These are phyloP conservation scores for Campoplex nolae DNA, from an alignment of 2,888 invertebrate genomes.

Conservation along the genomic window DNA sequence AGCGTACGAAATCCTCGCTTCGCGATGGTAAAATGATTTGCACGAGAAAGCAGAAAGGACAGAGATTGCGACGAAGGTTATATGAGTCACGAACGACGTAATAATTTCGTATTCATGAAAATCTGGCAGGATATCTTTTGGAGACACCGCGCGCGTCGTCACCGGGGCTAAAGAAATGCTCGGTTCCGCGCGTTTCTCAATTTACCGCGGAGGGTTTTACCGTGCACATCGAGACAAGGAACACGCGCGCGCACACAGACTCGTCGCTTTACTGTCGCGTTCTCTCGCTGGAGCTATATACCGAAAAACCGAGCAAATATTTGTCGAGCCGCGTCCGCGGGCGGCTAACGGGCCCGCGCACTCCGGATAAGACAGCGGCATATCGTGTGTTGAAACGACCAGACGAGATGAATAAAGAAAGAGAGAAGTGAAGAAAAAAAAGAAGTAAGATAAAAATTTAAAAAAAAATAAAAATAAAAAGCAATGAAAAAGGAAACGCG, in stretches of 20 bases:
- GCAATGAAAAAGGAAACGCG: constrained; percentile 40
- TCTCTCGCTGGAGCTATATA: constrained; percentile 65
- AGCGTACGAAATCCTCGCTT: neutral
- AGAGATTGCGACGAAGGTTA: neutral
- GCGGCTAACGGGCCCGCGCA: constrained; percentile 72
- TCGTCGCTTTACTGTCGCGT: constrained; percentile 48
- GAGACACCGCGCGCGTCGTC: neutral
- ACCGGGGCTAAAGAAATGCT: constrained; percentile 17
- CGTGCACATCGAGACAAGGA: constrained; percentile 8
- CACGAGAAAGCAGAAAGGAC: neutral
- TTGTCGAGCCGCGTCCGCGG: constrained; percentile 73
- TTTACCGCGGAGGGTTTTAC: constrained; percentile 37
- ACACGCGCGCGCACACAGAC: constrained; percentile 35
- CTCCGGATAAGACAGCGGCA: constrained; percentile 41
- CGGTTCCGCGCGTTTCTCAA: constrained; percentile 52
- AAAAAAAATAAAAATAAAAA: constrained; percentile 34
- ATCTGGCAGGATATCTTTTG: constrained; percentile 5
- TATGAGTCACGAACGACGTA: neutral
- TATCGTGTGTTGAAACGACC: constrained; percentile 30
- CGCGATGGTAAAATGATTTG: neutral
- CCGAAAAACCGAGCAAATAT: constrained; percentile 78
- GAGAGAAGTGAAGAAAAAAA: constrained; percentile 3
- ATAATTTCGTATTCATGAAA: constrained; percentile 42
- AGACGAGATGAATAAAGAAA: constrained; percentile 47
- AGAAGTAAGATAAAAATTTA: constrained; percentile 23